Evolutionary conservation across 2,888 invertebrate genomes (phyloP).

Genomic region (Synergus japonicus): DNA sequence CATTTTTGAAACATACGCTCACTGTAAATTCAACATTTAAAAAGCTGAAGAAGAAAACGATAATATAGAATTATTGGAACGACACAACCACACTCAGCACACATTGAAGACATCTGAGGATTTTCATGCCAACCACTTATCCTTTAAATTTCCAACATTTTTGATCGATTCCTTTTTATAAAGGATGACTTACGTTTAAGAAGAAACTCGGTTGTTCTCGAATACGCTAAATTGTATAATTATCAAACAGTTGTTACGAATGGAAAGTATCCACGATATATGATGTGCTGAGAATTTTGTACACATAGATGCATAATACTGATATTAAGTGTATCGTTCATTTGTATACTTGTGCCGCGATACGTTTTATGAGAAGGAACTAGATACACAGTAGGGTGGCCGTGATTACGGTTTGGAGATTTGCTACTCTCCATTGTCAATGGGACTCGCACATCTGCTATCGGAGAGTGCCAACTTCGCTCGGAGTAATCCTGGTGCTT

Average conservation of each 20-base stretch:
- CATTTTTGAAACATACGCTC: slow-evolving; percentile 78
- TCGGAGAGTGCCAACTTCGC: slow-evolving; percentile 53
- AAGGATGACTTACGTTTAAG: slow-evolving; percentile 73
- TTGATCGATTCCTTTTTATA: slow-evolving; percentile 57
- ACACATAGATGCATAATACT: slow-evolving; percentile 63
- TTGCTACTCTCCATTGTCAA: slow-evolving; percentile 38
- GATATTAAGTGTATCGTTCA: slow-evolving; percentile 68
- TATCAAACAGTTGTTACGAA: slow-evolving; percentile 43
- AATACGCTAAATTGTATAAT: slow-evolving; percentile 34
- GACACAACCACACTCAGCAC: slow-evolving; percentile 89
- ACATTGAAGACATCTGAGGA: slow-evolving; percentile 94
- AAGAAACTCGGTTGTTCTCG: slow-evolving; percentile 68
- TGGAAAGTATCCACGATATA: slow-evolving; percentile 70
- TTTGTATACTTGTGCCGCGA: slow-evolving; percentile 61
- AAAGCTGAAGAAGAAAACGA: slow-evolving; percentile 68
- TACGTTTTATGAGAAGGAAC: slow-evolving; percentile 54
- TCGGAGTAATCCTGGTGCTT: slow-evolving; percentile 54
- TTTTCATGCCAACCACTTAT: slow-evolving; percentile 80
- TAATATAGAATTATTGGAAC: slow-evolving; percentile 69
- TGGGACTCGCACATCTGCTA: slow-evolving; percentile 4
- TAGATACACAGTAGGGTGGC: slow-evolving; percentile 47
- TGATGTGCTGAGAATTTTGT: slow-evolving; percentile 71
- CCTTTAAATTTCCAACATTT: slow-evolving; percentile 64
- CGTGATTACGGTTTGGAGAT: slow-evolving; percentile 47
- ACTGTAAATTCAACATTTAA: slow-evolving; percentile 77